Evolutionary conservation across 2,888 invertebrate species (phyloP).

Genomic region (Meteorus cinctellus): DNA sequence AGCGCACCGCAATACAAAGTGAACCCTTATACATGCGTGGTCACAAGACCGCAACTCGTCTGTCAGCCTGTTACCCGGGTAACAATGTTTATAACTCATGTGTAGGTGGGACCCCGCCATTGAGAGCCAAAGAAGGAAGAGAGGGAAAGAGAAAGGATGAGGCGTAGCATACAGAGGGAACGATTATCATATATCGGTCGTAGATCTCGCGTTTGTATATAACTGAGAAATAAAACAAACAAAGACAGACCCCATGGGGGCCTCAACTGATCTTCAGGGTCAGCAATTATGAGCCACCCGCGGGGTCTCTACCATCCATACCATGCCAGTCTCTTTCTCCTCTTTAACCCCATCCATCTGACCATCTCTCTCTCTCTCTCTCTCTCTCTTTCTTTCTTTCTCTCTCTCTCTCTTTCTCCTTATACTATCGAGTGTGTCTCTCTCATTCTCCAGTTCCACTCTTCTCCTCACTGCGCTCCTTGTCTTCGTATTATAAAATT

Average conservation of each 20-base stretch:
- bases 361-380: constrained; percentile 45
- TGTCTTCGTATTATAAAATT: no score
- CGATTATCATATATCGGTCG: constrained; percentile 73
- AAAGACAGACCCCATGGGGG: constrained; percentile 71
- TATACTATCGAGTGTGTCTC: neutral
- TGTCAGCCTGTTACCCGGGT: constrained; percentile 24
- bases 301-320: constrained; percentile 64
- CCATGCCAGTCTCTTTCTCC: constrained; percentile 44
- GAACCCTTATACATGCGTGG: constrained; percentile 19
- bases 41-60: constrained; percentile 20
- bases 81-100: constrained; percentile 16
- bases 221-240: constrained; percentile 74
- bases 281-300: constrained; percentile 73
- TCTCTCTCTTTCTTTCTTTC: constrained; percentile 47
- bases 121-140: constrained; percentile 22
- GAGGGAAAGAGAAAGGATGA: constrained; percentile 42
- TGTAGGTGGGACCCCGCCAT: constrained; percentile 25
- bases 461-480: constrained; percentile 21
- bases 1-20: constrained; percentile 10
- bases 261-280: constrained; percentile 71
- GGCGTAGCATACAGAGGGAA: constrained; percentile 47
- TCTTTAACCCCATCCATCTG: constrained; percentile 49
- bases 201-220: constrained; percentile 73
- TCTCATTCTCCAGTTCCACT: constrained; percentile 45
- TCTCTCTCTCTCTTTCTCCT: constrained; percentile 30